These are phyloP conservation scores for Amniataba percoides DNA, from an alignment of 2,797 vertebrate genomes.

Conservation along the genomic window DNA sequence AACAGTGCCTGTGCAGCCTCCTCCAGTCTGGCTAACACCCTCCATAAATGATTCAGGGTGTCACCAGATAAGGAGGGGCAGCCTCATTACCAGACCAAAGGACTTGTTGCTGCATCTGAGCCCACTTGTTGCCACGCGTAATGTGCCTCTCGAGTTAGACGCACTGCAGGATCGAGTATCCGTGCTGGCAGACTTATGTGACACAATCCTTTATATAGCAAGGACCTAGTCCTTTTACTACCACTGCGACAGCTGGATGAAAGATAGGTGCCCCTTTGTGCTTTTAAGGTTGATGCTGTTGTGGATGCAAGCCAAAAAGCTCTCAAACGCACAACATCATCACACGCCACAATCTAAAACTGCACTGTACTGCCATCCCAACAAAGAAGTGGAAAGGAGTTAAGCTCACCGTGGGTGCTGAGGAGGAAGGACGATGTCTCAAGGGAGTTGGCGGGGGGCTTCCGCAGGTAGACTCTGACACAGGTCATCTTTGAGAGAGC, in stretches of 20 bases:
- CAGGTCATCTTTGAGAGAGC: slow-evolving; percentile 66
- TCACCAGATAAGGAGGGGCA: slow-evolving; percentile 63
- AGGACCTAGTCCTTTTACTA: slow-evolving; percentile 42
- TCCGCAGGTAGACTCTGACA: slow-evolving; percentile 64
- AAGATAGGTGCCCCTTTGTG: not conserved
- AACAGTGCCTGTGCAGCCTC: slow-evolving; percentile 51
- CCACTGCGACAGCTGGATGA: not conserved
- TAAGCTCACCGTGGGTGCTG: slow-evolving; percentile 71
- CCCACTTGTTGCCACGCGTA: slow-evolving; percentile 51
- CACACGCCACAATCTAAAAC: not conserved
- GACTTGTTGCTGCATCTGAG: slow-evolving; percentile 67
- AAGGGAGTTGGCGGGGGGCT: slow-evolving; percentile 29
- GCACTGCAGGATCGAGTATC: slow-evolving; percentile 31
- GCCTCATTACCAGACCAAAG: slow-evolving; percentile 70
- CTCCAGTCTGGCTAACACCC: slow-evolving; percentile 41
- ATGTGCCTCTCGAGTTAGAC: slow-evolving; percentile 37
- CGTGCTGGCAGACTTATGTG: slow-evolving; percentile 13
- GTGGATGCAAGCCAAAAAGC: not conserved
- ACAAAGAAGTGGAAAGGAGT: not conserved
- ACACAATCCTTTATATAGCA: slow-evolving; percentile 21
- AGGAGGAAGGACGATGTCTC: slow-evolving; percentile 71
- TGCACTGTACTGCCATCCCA: not conserved
- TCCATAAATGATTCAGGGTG: slow-evolving; percentile 78
- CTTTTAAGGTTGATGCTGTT: not conserved
- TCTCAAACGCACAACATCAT: not conserved